Conservation (phyloP, 2,888 invertebrate species). For the Tetanocera ferruginea region DNA sequence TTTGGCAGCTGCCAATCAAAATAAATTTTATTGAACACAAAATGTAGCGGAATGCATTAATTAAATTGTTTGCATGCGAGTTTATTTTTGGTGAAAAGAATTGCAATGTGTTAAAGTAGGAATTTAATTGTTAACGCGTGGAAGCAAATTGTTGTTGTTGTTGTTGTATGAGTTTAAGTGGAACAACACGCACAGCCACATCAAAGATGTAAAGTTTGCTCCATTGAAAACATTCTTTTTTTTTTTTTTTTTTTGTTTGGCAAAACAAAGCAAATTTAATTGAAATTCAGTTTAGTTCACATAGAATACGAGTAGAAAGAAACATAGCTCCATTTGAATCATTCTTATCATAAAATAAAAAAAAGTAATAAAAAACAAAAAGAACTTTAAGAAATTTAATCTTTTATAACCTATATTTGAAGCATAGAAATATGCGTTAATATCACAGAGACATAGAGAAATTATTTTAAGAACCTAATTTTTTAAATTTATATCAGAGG, state of each 20-base stretch:
- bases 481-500: too few species aligned
- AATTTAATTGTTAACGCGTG: conserved; percentile 8
- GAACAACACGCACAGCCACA: too few species aligned
- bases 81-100: not conserved
- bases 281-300: not conserved
- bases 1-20: conserved; percentile 12
- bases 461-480: too few species aligned
- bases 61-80: conserved; percentile 20
- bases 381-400: too few species aligned
- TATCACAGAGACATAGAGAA: too few species aligned
- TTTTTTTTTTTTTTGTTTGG: not conserved
- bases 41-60: conserved; percentile 24
- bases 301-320: too few species aligned
- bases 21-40: conserved; percentile 23
- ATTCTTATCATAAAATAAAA: too few species aligned
- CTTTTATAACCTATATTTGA: too few species aligned
- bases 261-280: not conserved
- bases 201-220: not conserved
- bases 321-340: too few species aligned
- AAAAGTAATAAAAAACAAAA: too few species aligned
- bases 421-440: too few species aligned
- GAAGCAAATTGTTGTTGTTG: not conserved
- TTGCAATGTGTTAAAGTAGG: not conserved
- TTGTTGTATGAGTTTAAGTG: not conserved
- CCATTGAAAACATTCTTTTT: not conserved